Conservation (phyloP, 92 coral and sea anemone genomes). For the Isaurus tuberculatus region DNA sequence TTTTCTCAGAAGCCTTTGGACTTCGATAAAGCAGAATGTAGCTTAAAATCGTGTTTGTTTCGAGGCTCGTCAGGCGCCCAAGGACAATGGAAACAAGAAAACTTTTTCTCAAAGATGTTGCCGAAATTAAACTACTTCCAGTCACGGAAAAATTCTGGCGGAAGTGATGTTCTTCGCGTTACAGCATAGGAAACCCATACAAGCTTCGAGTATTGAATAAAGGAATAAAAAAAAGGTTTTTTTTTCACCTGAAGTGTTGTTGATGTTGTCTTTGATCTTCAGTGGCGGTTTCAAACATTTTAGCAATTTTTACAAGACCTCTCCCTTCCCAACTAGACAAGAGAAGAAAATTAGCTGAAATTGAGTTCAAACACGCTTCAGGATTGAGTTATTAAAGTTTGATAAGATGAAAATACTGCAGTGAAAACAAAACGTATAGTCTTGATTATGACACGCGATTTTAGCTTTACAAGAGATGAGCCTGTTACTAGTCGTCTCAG, state of each 20-base stretch:
- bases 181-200: no score
- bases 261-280: no score
- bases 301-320: no score
- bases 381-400: neutral
- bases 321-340: no score
- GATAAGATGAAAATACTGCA: neutral
- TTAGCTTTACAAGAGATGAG: no score
- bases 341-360: conserved; percentile 19
- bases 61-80: neutral
- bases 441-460: no score
- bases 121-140: conserved; percentile 16
- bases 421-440: neutral
- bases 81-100: neutral
- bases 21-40: conserved; percentile 5
- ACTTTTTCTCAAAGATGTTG: conserved; percentile 4
- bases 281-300: no score
- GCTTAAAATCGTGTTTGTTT: no score
- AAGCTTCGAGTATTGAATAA: no score
- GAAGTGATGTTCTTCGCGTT: conserved; percentile 22
- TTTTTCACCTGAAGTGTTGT: no score
- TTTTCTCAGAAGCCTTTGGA: neutral
- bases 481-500: no score
- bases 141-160: conserved; percentile 16
- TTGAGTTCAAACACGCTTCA: conserved; percentile 18
- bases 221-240: no score